phyloP scores from a whole-genome alignment of 2,797 vertebrate genomes.

The Graptemys geographica region DNA sequence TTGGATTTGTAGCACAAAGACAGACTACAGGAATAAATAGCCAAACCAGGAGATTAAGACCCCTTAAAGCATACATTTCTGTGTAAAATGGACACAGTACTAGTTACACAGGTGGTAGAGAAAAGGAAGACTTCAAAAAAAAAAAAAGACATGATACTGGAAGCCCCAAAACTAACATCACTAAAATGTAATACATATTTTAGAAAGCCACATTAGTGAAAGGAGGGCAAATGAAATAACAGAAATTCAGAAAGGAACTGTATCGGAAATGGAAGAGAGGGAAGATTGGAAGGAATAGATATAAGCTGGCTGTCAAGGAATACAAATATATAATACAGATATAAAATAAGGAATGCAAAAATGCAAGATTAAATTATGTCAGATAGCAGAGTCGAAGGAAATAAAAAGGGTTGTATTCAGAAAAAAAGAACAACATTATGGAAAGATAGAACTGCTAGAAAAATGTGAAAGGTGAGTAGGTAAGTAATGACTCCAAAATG shows the following conservation, averaged over 20 bases:
- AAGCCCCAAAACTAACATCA: constrained; percentile 9
- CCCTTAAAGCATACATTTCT: not conserved
- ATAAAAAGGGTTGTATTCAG: constrained; percentile 41
- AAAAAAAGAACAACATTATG: constrained; percentile 44
- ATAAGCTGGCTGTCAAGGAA: constrained; percentile 16
- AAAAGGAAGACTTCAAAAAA: not conserved
- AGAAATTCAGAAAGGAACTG: constrained; percentile 47
- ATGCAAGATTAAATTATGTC: constrained; percentile 50
- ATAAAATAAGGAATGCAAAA: constrained; percentile 19
- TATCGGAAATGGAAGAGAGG: constrained; percentile 54
- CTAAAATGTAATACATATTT: not conserved
- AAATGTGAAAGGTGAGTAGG: constrained; percentile 23
- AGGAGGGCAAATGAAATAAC: constrained; percentile 21
- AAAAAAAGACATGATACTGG: not conserved
- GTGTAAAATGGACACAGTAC: not conserved
- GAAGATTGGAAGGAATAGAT: constrained; percentile 47
- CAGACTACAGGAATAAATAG: not conserved
- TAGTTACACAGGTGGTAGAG: not conserved
- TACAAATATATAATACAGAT: not conserved
- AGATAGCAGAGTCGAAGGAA: constrained; percentile 51
- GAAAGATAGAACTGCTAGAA: constrained; percentile 21
- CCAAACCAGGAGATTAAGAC: not conserved
- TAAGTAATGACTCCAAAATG: constrained; percentile 15
- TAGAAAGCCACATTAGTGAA: not conserved
- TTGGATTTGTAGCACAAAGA: not conserved